Conservation (phyloP, 1,140 invertebrate species). For the Centruroides vittatus region DNA sequence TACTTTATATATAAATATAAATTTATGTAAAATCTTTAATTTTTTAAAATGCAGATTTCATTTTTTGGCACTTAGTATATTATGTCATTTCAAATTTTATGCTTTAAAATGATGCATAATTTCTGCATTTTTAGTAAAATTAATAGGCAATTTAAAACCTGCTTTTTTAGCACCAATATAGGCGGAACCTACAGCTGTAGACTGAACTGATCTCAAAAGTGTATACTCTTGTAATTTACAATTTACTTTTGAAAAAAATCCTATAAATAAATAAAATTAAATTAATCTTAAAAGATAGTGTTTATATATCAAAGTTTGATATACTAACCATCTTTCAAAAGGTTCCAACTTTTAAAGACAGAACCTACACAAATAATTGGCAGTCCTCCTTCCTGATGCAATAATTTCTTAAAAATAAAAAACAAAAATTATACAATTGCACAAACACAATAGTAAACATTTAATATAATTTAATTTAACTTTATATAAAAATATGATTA, state of each 20-base stretch:
- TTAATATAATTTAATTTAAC: no score
- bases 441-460: neutral
- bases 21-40: no score
- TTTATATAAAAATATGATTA: no score
- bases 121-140: conserved; percentile 37
- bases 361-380: conserved; percentile 86
- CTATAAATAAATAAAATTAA: conserved; percentile 2
- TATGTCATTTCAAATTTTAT: no score
- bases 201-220: conserved; percentile 44
- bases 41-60: no score
- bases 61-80: no score
- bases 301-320: neutral
- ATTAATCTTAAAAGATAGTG: neutral
- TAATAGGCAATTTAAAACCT: conserved; percentile 32
- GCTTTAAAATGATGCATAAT: conserved; percentile 30
- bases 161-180: conserved; percentile 51
- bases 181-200: conserved; percentile 55
- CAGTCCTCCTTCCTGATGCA: conserved; percentile 39
- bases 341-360: conserved; percentile 85
- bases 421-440: neutral
- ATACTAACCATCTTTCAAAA: conserved; percentile 37
- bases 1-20: no score
- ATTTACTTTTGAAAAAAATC: conserved; percentile 14
- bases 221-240: conserved; percentile 39
- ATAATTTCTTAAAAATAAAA: neutral